Percentiles rank a stretch among this genome's conserved stretches.
phyloP scores from a whole-genome alignment of 2,797 vertebrate genomes.

The Cephalopachus bancanus region DNA sequence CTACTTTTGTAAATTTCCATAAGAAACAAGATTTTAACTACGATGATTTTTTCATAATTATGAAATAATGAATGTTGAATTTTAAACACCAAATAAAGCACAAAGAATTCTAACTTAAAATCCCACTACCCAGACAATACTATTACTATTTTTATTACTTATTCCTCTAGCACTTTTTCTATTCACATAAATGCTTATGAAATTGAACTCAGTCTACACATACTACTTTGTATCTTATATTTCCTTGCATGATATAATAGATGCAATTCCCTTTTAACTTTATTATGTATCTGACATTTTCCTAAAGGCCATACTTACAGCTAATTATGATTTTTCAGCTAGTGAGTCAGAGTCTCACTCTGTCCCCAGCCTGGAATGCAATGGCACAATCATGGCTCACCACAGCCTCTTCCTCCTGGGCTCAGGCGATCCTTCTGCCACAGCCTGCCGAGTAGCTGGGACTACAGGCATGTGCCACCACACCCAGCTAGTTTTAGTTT shows the following conservation, averaged over 20 bases:
- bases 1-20: neutral
- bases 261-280: conserved; percentile 27
- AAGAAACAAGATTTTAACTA: neutral
- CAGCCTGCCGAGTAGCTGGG: no score
- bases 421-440: no score
- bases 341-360: neutral
- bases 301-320: neutral
- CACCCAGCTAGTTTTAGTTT: no score
- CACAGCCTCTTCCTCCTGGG: no score
- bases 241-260: neutral
- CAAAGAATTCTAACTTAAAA: conserved; percentile 5
- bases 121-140: neutral
- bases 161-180: neutral
- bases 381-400: no score
- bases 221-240: neutral
- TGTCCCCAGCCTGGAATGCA: no score
- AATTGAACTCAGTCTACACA: neutral
- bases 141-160: conserved; percentile 8
- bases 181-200: neutral
- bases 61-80: neutral
- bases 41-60: neutral
- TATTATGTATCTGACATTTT: neutral
- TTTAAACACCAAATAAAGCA: conserved; percentile 20
- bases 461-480: no score
- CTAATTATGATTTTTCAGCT: neutral